Evolutionary conservation across 2,113 vertebrate species (phyloP).

Genomic region (Desmodus rotundus): DNA sequence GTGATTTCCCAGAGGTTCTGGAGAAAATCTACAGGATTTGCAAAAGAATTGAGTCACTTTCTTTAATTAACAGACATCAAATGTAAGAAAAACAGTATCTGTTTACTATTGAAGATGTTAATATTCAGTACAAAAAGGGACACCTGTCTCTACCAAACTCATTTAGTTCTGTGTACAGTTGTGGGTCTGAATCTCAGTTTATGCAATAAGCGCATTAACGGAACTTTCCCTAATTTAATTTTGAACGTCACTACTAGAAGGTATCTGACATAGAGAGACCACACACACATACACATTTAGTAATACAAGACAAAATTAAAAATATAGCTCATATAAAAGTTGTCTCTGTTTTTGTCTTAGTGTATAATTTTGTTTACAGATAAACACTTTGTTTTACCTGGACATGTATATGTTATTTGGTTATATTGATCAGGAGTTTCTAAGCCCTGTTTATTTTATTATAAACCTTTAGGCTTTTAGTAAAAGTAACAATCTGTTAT

Average conservation of each 20-base stretch:
- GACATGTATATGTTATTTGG: background rate
- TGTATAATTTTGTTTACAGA: background rate
- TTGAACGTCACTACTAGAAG: background rate
- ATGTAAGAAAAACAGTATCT: background rate
- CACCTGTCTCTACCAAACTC: background rate
- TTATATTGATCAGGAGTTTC: background rate
- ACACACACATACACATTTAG: background rate
- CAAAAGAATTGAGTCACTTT: slow-evolving; percentile 33
- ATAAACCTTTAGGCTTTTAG: background rate
- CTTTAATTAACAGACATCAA: slow-evolving; percentile 39
- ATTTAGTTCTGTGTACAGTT: background rate
- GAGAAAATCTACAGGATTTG: slow-evolving; percentile 20
- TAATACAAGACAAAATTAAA: background rate
- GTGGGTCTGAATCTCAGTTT: background rate
- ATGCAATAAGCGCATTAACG: background rate
- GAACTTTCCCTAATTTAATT: background rate
- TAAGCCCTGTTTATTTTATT: background rate
- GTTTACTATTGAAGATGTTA: slow-evolving; percentile 1
- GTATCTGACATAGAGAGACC: background rate
- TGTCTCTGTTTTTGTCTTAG: background rate
- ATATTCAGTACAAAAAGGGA: background rate
- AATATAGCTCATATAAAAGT: background rate
- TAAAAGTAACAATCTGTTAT: background rate
- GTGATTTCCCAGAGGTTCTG: slow-evolving; percentile 46
- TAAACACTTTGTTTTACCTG: background rate